Percentiles rank a stretch among this genome's conserved stretches.
Evolutionary conservation across 1,140 invertebrate species (phyloP).

Genomic region (Galleria mellonella): DNA sequence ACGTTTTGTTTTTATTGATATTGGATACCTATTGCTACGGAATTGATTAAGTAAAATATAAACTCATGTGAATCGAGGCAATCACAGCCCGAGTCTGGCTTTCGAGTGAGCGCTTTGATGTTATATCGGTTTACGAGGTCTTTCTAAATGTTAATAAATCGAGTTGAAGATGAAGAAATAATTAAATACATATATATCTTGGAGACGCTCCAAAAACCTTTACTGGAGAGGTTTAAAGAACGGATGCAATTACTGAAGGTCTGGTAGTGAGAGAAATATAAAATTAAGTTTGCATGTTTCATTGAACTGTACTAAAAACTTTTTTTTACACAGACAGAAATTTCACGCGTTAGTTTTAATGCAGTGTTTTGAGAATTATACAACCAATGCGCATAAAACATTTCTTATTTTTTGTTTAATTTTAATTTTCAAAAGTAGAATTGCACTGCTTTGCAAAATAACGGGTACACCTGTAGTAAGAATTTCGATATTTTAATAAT

Average conservation of each 20-base stretch:
- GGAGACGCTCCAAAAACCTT: constrained; percentile 2
- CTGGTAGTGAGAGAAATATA: too few relatives aligned
- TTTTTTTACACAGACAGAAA: too few relatives aligned
- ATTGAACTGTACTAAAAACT: too few relatives aligned
- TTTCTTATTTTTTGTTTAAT: too few relatives aligned
- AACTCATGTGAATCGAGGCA: constrained; percentile 18
- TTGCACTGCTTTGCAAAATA: too few relatives aligned
- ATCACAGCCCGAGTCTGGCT: constrained; percentile 14
- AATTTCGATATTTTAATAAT: too few relatives aligned
- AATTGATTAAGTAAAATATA: constrained; percentile 22
- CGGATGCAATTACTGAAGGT: neutral
- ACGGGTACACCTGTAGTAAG: too few relatives aligned
- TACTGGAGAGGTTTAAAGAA: neutral
- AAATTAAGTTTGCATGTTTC: too few relatives aligned
- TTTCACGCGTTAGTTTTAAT: too few relatives aligned
- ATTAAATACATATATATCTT: neutral
- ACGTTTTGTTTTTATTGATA: constrained; percentile 15
- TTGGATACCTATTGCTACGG: constrained; percentile 12
- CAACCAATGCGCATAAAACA: too few relatives aligned
- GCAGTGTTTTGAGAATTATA: too few relatives aligned
- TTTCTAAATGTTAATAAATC: constrained; percentile 13
- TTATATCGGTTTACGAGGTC: constrained; percentile 26
- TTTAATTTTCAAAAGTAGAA: too few relatives aligned
- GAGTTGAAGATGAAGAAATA: constrained; percentile 5
- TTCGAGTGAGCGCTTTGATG: constrained; percentile 25